Percentiles rank a stretch among this genome's conserved stretches.
Conservation (phyloP, 2,797 vertebrate genomes). For the Propithecus perrieri region DNA sequence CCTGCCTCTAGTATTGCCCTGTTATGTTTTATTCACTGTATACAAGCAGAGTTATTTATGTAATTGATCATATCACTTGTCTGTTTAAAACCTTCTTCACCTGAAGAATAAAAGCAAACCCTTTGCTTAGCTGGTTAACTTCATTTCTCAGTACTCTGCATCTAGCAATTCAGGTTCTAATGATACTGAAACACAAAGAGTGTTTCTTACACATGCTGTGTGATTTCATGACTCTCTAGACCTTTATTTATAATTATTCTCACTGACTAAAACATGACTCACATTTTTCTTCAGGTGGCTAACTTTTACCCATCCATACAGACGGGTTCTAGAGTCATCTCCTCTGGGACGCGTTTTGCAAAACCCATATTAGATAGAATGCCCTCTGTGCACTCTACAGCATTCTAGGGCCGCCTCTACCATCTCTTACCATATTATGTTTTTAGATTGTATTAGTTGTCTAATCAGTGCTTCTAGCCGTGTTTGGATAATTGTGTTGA, state of each 20-base stretch:
- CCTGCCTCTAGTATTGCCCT: neutral
- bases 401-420: neutral
- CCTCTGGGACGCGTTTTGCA: neutral
- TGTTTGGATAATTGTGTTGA: neutral
- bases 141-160: neutral
- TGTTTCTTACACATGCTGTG: neutral
- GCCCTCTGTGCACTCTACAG: neutral
- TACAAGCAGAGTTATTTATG: neutral
- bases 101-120: neutral
- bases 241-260: neutral
- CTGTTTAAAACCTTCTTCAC: neutral
- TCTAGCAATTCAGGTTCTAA: neutral
- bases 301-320: neutral
- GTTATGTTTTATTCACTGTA: neutral
- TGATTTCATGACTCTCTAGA: neutral
- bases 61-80: neutral
- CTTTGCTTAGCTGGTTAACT: neutral
- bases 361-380: neutral
- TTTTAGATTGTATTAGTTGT: neutral
- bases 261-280: neutral
- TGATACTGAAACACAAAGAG: neutral
- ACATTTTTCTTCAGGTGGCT: neutral
- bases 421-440: neutral
- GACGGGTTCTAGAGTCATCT: too few species aligned
- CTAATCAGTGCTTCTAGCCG: neutral